Conservation (phyloP, 2,797 vertebrate genomes). For the Aythya fuligula region DNA sequence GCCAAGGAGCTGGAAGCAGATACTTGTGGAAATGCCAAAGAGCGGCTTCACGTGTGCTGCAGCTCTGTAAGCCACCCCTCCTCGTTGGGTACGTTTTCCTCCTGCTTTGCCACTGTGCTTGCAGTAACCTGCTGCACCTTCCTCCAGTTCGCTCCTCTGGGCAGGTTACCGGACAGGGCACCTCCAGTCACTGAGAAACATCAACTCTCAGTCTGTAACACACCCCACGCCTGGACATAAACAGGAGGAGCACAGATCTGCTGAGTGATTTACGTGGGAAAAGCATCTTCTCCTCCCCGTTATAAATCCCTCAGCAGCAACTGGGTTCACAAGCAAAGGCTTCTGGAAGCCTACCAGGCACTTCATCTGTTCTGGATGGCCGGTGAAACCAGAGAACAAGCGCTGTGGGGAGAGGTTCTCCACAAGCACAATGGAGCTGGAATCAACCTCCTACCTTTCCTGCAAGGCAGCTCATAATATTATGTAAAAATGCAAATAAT, state of each 20-base stretch:
- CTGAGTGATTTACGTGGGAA: rapidly evolving
- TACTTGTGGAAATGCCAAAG: neutral
- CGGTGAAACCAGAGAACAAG: neutral
- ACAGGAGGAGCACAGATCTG: neutral
- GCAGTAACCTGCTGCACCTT: neutral
- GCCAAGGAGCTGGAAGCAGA: neutral
- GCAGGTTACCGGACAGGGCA: neutral
- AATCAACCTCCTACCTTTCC: neutral
- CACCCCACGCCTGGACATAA: neutral
- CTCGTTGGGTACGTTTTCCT: neutral
- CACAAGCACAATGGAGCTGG: rapidly evolving
- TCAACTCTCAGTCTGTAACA: rapidly evolving
- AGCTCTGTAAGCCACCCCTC: neutral
- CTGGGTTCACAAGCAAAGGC: neutral
- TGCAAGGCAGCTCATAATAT: neutral
- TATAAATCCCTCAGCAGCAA: neutral
- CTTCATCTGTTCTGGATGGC: neutral
- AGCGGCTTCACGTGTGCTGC: rapidly evolving
- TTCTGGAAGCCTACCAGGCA: neutral
- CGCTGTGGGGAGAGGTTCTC: neutral
- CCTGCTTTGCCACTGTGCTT: neutral
- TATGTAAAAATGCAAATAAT: constrained; percentile 3
- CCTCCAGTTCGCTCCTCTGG: neutral
- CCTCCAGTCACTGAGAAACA: too few species aligned
- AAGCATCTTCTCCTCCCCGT: neutral